A percentile compares a stretch with the other conserved stretches of the same genome.
Evolutionary conservation across 2,888 invertebrate genomes (phyloP).

Genomic region (Trissolcus brochymenae): DNA sequence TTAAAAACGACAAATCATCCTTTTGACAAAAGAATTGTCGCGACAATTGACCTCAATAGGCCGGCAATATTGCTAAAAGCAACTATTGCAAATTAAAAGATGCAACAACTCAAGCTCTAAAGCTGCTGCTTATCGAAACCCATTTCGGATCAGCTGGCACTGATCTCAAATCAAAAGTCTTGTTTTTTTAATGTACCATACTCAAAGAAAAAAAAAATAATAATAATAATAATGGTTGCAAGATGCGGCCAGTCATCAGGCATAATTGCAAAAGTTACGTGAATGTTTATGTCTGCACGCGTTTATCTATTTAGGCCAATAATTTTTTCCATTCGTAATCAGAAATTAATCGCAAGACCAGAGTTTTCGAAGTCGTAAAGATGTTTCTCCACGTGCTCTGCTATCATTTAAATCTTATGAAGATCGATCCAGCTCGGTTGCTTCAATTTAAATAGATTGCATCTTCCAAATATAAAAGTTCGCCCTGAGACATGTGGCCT

Average conservation of each 20-base stretch:
- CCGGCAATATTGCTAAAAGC: slow-evolving; percentile 44
- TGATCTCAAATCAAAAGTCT: not conserved
- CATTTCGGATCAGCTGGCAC: slow-evolving; percentile 27
- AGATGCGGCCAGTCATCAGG: too few relatives aligned
- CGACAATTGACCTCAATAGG: slow-evolving; percentile 45
- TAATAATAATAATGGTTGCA: too few relatives aligned
- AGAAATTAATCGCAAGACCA: too few relatives aligned
- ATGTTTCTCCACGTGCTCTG: too few relatives aligned
- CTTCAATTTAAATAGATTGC: slow-evolving; percentile 45
- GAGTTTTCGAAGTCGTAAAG: too few relatives aligned
- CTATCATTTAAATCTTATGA: slow-evolving; percentile 15
- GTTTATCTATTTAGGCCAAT: not conserved
- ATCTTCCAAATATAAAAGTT: slow-evolving; percentile 11
- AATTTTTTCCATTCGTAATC: not conserved
- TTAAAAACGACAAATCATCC: slow-evolving; percentile 18
- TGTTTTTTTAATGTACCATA: too few relatives aligned
- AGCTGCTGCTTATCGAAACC: slow-evolving; percentile 3
- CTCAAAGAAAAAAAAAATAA: too few relatives aligned
- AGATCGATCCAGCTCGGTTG: slow-evolving; percentile 35
- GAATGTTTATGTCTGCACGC: too few relatives aligned
- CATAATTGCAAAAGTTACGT: too few relatives aligned
- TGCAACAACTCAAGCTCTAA: slow-evolving; percentile 19
- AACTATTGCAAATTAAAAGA: slow-evolving; percentile 44
- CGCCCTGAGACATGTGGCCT: too few relatives aligned
- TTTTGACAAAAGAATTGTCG: slow-evolving; percentile 17